Base-by-base conservation (phyloP, 2,888 invertebrate species). In the Lasiommata megera region DNA sequence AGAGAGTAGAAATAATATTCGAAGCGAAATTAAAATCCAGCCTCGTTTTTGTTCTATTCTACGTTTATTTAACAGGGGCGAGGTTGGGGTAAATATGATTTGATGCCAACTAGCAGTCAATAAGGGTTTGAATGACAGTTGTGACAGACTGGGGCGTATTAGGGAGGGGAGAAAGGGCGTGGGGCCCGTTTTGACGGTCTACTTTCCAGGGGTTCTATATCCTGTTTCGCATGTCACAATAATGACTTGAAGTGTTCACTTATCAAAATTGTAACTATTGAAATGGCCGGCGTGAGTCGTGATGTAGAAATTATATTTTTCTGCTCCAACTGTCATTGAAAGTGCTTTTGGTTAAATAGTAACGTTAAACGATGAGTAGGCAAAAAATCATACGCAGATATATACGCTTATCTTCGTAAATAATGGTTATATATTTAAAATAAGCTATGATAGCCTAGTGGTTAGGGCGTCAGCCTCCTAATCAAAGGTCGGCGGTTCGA, bases 61-160 rank as follows among this genome's bases (percentile, higher is more conserved):
- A 46, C 56, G 62, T 59, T 16, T 17, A 23, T 47, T 34, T 28
- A 46, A 31, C n/a, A 48, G 37, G 48, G 48, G 36, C 16, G 48
- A 36, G 38, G 36, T 36, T 36, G 37, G 28, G 28, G 40, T 38
- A 46, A 64, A 61, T 53, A 55, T 55, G 52, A 47, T 53, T 52
- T 58, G 44, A 51, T 54, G 47, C 29, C 56, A 60, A 62, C 62
- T 58, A 60, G 34, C 68, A 68, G 67, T 73, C 71, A 72, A 72
- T 72, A 69, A 40, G 50, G 66, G 66, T 64, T 59, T 70, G 67
- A 73, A 70, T 76, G 78, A 72, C 79, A 77, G 74, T 71, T 75
- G 71, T 79, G 76, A 77, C 74, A 76, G 69, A 72, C 56, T 65
- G 69, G 76, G 80, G 78, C 73, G 80, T 71, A 51, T 53, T 64